Conservation (phyloP, 1,140 invertebrate species). For the Dryas iulia region DNA sequence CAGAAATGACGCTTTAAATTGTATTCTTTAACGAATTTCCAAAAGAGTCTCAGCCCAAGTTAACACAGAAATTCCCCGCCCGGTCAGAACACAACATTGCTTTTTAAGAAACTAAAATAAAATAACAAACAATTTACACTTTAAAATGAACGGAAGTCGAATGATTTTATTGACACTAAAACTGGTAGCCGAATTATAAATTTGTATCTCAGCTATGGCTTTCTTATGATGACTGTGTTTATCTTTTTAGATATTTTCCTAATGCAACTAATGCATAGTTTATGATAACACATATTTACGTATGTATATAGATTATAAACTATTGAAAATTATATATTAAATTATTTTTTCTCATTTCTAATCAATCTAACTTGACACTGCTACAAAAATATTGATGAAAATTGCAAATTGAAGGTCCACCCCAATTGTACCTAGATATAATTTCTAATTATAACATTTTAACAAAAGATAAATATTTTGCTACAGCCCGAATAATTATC, state of each 20-base stretch:
- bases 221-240: background rate
- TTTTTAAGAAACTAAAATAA: conserved; percentile 68
- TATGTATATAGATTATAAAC: too few species aligned
- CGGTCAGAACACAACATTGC: conserved; percentile 65
- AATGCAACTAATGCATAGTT: background rate
- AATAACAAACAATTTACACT: conserved; percentile 69
- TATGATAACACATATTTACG: too few species aligned
- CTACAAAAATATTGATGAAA: too few species aligned
- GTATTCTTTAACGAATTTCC: conserved; percentile 11
- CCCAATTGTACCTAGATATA: too few species aligned
- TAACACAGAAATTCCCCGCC: conserved; percentile 46
- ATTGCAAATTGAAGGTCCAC: too few species aligned
- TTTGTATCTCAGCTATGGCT: background rate
- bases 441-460: too few species aligned
- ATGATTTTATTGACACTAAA: conserved; percentile 58
- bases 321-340: too few species aligned
- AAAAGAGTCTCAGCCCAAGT: conserved; percentile 22
- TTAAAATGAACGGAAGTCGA: conserved; percentile 59
- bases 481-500: background rate
- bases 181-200: conserved; percentile 9
- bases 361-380: too few species aligned
- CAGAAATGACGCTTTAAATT: background rate
- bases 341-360: too few species aligned
- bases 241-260: background rate
- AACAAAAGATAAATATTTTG: background rate